Base-by-base conservation (phyloP, 2,888 invertebrate species). In the Hemicrepidius hirtus region DNA sequence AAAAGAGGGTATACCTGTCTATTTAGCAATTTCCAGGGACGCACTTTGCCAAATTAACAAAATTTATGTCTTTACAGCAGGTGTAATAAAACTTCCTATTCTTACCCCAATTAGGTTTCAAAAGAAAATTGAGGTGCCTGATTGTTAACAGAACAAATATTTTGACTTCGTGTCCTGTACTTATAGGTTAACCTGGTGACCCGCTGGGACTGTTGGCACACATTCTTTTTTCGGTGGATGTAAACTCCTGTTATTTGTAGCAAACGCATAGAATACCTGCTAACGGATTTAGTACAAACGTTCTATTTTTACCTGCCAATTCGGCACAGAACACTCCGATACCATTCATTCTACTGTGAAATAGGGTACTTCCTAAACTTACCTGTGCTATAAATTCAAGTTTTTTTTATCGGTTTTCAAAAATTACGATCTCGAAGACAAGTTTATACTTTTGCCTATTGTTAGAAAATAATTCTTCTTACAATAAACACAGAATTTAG, bases 141-240 rank as follows among this genome's bases (percentile, higher is more conserved):
- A 13, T 57, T 57, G 57, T 55, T n/a, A 20, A 37, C 16, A 7
- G 5, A 37, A 20, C 60, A 57, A 55, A 73, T 73, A 68, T 73
- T 73, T 73, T 73, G 73, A 73, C 68, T 63, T 57, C 18, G 57
- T 35, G 63, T 37, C 21, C 32, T 50, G 28, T 63, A 44, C 55
- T 62, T 62, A 53, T 32, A 46, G 18, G 44, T 53, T 53, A 49
- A 71, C 66, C 49, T 37, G 67, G 35, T 60, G 53, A 59, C 72
- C 49, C 49, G 68, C 68, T 68, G 72, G 10, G 67, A 68, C 35
- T 71, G 50, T 66, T 71, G 66, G 66, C 71, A 66, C 50, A 65
- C 49, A 65, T 65, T 41, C 55, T 46, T 70, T 64, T 64, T 65
- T 55, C 21, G 32, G 35, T 55, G 16, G 41, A 35, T n/a, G n/a